Evolutionary conservation across 2,113 vertebrate genomes (phyloP).

Genomic region (Hippocampus abdominalis): DNA sequence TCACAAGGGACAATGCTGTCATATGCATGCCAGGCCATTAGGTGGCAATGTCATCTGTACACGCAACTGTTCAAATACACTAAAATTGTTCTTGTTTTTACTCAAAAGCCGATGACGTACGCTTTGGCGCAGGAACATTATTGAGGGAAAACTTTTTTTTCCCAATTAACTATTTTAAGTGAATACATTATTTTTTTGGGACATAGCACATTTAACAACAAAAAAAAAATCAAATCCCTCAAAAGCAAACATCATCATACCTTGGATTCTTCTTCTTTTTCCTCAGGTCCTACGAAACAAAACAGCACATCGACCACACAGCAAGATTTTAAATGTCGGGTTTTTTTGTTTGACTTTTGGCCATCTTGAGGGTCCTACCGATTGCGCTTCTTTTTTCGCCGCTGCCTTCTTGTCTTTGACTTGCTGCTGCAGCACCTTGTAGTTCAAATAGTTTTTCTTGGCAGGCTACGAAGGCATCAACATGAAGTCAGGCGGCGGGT

Average conservation of each 20-base stretch:
- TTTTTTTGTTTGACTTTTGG: background rate
- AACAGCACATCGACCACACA: background rate
- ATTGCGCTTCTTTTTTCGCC: conserved; percentile 65
- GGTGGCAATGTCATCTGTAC: too few species aligned
- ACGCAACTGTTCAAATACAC: too few species aligned
- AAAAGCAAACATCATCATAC: conserved; percentile 55
- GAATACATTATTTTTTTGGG: too few species aligned
- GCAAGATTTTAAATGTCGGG: rapidly evolving
- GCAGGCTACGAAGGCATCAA: conserved; percentile 74
- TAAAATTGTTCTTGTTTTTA: too few species aligned
- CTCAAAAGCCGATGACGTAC: too few species aligned
- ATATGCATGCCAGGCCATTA: too few species aligned
- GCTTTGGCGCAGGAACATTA: too few species aligned
- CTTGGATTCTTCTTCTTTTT: conserved; percentile 73
- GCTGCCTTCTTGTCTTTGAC: conserved; percentile 77
- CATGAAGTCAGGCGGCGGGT: background rate
- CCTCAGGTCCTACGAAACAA: conserved; percentile 63
- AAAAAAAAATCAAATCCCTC: too few species aligned
- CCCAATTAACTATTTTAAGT: too few species aligned
- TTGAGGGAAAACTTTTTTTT: too few species aligned
- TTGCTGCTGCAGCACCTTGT: conserved; percentile 83
- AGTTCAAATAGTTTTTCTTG: conserved; percentile 83
- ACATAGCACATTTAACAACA: too few species aligned
- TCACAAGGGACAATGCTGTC: too few species aligned
- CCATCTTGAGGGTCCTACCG: conserved; percentile 67